phyloP scores from a whole-genome alignment of 30 jellyfish, hydroid and myxozoan species.

The Aurelia sp. region DNA sequence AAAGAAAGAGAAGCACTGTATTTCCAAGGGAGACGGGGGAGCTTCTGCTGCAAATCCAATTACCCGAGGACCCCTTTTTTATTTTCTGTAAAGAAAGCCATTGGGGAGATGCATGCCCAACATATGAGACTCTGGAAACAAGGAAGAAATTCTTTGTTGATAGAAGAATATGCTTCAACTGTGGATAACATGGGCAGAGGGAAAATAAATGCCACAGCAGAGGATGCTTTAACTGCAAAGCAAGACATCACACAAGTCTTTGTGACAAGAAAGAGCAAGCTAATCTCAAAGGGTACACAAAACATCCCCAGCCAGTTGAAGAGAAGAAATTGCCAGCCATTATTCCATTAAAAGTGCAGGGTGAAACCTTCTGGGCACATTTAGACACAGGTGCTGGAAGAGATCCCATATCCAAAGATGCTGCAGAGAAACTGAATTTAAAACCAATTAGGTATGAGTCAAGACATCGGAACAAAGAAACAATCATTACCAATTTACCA shows the following conservation, averaged over 20 bases:
- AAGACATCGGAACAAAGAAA: too few relatives aligned
- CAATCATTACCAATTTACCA: too few relatives aligned
- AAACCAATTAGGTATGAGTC: too few relatives aligned
- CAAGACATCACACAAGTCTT: slow-evolving; percentile 42
- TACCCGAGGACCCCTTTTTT: slow-evolving; percentile 41
- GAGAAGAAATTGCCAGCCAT: too few relatives aligned
- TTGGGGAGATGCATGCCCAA: slow-evolving; percentile 61
- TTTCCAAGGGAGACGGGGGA: slow-evolving; percentile 47
- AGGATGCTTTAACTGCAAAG: slow-evolving; percentile 56
- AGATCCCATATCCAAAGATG: too few relatives aligned
- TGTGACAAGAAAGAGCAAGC: slow-evolving; percentile 55
- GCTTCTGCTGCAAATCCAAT: slow-evolving; percentile 28
- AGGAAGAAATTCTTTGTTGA: slow-evolving; percentile 37
- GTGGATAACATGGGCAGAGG: slow-evolving; percentile 52
- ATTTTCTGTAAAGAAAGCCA: too few relatives aligned
- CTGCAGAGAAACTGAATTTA: too few relatives aligned
- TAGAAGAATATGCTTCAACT: slow-evolving; percentile 40
- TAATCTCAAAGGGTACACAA: slow-evolving; percentile 31
- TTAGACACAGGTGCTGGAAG: too few relatives aligned
- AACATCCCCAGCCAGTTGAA: too few relatives aligned
- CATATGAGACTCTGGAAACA: slow-evolving; percentile 43
- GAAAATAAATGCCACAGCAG: slow-evolving; percentile 31
- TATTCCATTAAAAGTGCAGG: too few relatives aligned
- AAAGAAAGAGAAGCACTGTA: slow-evolving; percentile 48
- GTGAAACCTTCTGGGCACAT: too few relatives aligned